phyloP scores from a whole-genome alignment of 2,888 invertebrate genomes.

The Seira sanloemensis region DNA sequence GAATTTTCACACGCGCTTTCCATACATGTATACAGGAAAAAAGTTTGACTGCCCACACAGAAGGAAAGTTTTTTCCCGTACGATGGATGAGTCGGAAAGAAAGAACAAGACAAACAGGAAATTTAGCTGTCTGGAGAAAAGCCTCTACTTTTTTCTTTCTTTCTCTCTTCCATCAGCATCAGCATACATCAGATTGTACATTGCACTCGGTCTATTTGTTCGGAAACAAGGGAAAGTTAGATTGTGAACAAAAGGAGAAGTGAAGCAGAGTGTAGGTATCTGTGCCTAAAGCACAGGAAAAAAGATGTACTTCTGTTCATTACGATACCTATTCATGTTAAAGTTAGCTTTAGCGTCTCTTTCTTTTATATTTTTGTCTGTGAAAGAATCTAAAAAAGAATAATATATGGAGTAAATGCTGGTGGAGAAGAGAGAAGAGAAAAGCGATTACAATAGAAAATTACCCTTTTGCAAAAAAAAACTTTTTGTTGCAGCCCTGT shows the following conservation, averaged over 20 bases:
- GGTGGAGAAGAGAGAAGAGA: no score
- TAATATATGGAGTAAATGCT: no score
- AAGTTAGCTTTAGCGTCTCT: no score
- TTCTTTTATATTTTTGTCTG: no score
- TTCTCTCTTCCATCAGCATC: background rate
- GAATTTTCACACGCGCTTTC: background rate
- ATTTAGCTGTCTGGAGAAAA: constrained; percentile 24
- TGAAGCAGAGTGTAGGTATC: background rate
- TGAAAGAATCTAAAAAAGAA: no score
- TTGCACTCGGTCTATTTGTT: background rate
- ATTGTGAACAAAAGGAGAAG: background rate
- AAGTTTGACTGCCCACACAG: background rate
- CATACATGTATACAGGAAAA: constrained; percentile 2
- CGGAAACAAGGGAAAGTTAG: background rate
- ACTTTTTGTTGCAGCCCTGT: background rate
- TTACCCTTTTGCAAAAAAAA: background rate
- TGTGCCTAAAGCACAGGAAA: no score
- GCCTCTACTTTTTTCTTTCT: background rate
- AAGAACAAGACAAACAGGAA: constrained; percentile 6
- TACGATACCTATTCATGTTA: no score
- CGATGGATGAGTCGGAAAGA: background rate
- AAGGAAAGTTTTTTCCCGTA: background rate
- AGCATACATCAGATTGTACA: background rate
- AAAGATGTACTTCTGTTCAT: no score
- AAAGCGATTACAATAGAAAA: background rate